Conservation (phyloP, 2,888 invertebrate species). For the Nemoura dubitans region DNA sequence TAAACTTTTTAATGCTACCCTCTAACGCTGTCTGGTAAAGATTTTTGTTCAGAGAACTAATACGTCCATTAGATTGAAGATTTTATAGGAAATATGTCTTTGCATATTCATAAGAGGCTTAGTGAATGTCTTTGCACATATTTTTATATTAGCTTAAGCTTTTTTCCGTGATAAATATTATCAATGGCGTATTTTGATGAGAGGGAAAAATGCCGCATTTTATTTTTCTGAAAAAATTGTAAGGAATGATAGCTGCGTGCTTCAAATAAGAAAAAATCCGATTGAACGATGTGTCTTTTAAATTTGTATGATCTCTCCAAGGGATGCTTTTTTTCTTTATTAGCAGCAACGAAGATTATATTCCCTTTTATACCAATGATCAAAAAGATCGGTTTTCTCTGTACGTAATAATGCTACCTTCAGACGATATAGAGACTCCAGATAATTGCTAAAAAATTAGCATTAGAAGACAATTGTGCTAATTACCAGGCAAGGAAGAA, state of each 20-base stretch:
- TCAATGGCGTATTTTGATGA: conserved; percentile 37
- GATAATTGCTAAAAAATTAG: too few relatives aligned
- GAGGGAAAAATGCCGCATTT: conserved; percentile 22
- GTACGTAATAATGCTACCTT: neutral
- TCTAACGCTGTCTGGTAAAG: neutral
- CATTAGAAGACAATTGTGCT: too few relatives aligned
- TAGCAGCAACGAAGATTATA: neutral
- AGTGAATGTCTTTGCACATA: conserved; percentile 41
- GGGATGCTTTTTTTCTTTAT: conserved; percentile 7
- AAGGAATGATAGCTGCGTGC: neutral
- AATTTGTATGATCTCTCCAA: neutral
- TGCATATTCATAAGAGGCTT: conserved; percentile 42
- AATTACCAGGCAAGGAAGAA: too few relatives aligned
- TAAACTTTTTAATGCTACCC: conserved; percentile 35
- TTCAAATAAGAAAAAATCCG: conserved; percentile 21
- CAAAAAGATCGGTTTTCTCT: neutral
- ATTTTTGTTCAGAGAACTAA: conserved; percentile 22
- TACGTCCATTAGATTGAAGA: conserved; percentile 38
- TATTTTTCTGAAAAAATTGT: conserved; percentile 25
- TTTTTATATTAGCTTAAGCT: conserved; percentile 40
- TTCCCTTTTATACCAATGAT: neutral
- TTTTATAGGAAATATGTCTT: conserved; percentile 40
- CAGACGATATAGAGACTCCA: too few relatives aligned
- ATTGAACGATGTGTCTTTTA: conserved; percentile 22
- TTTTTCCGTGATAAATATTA: conserved; percentile 38